A percentile compares a stretch with the other conserved stretches of the same genome.
phyloP scores from a whole-genome alignment of 2,888 invertebrate genomes.

The Achlya flavicornis region DNA sequence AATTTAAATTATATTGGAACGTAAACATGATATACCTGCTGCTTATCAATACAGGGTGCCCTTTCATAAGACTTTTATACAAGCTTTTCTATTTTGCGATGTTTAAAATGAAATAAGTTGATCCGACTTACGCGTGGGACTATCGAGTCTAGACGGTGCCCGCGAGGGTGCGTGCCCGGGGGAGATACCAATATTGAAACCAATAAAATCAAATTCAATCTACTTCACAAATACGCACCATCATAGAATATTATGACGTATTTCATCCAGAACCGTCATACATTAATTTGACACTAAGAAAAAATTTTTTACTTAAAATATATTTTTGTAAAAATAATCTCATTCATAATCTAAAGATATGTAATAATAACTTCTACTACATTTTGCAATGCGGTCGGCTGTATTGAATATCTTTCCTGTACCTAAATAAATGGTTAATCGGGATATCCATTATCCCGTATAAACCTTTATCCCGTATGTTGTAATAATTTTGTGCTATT shows the following conservation, averaged over 20 bases:
- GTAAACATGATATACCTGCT: not conserved
- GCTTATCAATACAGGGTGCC: not conserved
- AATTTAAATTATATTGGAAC: not conserved
- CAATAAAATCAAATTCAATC: conserved; percentile 70
- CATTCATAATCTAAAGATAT: too few relatives aligned
- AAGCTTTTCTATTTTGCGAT: conserved; percentile 32
- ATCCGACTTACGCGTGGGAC: conserved; percentile 41
- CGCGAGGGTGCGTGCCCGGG: conserved; percentile 61
- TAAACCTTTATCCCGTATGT: too few relatives aligned
- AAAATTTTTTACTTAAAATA: too few relatives aligned
- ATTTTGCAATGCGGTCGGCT: not conserved
- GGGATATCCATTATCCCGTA: too few relatives aligned
- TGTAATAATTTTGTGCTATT: conserved; percentile 36
- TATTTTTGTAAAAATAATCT: too few relatives aligned
- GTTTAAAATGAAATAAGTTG: conserved; percentile 61
- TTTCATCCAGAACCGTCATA: not conserved
- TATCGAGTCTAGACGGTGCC: conserved; percentile 69
- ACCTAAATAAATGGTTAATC: conserved; percentile 15
- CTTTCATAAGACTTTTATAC: conserved; percentile 48
- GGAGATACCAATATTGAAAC: conserved; percentile 66
- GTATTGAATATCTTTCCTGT: not conserved
- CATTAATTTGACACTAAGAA: too few relatives aligned
- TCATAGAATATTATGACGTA: conserved; percentile 8
- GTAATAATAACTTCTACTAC: not conserved
- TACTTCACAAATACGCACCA: conserved; percentile 37